A percentile compares a stretch with the other conserved stretches of the same genome.
Evolutionary conservation across 2,888 invertebrate species (phyloP).

Genomic region (Drosophila incognita): DNA sequence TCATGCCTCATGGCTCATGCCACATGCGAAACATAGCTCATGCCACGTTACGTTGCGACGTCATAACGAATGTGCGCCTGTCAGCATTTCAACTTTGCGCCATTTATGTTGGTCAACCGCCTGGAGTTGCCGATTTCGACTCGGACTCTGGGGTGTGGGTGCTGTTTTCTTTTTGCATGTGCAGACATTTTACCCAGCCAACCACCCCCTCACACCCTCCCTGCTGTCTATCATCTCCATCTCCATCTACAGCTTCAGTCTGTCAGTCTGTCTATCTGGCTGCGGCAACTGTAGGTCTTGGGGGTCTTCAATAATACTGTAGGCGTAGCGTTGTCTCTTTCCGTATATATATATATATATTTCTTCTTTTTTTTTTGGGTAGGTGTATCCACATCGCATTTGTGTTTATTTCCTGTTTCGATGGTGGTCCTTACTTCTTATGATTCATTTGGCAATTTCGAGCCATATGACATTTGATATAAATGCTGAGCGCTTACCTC

Average conservation of each 20-base stretch:
- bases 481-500: constrained; percentile 62
- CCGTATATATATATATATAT: neutral
- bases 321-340: constrained; percentile 52
- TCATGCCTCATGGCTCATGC: constrained; percentile 22
- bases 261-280: constrained; percentile 24
- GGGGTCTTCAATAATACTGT: constrained; percentile 37
- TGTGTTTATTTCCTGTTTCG: constrained; percentile 78
- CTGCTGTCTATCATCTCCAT: constrained; percentile 36
- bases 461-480: constrained; percentile 77
- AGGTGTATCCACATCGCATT: constrained; percentile 51
- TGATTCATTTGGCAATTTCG: constrained; percentile 80
- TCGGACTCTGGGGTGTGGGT: constrained; percentile 48
- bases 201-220: constrained; percentile 5
- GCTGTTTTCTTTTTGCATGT: constrained; percentile 55
- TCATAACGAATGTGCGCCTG: constrained; percentile 81
- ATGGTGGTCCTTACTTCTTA: constrained; percentile 67
- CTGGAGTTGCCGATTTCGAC: constrained; percentile 12
- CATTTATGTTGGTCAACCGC: constrained; percentile 81
- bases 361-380: constrained; percentile 46
- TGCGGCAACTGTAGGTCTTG: constrained; percentile 29
- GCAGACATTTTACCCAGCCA: constrained; percentile 42
- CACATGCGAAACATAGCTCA: constrained; percentile 33
- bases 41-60: constrained; percentile 47
- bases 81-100: constrained; percentile 83
- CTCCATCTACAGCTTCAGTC: constrained; percentile 23